phyloP scores from a whole-genome alignment of 1,140 invertebrate genomes.

The Drosophila simulans region DNA sequence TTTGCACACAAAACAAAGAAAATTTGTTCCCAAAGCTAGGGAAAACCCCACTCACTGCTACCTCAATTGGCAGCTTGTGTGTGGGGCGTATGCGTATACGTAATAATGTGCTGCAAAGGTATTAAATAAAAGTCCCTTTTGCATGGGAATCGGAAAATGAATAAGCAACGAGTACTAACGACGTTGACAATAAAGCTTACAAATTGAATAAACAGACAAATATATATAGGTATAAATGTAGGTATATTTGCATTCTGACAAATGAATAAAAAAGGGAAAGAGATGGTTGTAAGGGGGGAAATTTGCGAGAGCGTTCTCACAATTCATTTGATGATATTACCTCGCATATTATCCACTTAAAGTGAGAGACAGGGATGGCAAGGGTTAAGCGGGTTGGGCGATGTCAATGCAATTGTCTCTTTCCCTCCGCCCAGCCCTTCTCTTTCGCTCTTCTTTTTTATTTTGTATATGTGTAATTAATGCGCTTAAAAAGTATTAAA shows the following conservation, averaged over 20 bases:
- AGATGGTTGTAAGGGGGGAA: not conserved
- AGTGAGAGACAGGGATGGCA: slow-evolving; percentile 17
- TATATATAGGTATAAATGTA: not conserved
- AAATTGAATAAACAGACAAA: slow-evolving; percentile 57
- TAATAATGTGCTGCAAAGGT: slow-evolving; percentile 17
- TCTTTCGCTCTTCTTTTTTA: not conserved
- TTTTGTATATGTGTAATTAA: slow-evolving; percentile 40
- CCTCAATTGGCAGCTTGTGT: slow-evolving; percentile 9
- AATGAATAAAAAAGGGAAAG: not conserved
- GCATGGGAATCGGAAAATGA: slow-evolving; percentile 1
- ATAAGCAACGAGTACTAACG: slow-evolving; percentile 29
- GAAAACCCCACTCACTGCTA: not conserved
- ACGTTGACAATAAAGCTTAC: slow-evolving; percentile 56
- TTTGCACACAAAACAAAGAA: not conserved
- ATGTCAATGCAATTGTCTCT: slow-evolving; percentile 24
- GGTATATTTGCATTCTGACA: slow-evolving; percentile 31
- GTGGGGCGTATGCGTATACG: slow-evolving; percentile 20
- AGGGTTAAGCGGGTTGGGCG: not conserved
- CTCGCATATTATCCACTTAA: slow-evolving; percentile 44
- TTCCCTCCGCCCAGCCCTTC: not conserved
- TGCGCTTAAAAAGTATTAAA: slow-evolving; percentile 64
- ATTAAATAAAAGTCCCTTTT: slow-evolving; percentile 14
- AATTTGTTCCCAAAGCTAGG: not conserved
- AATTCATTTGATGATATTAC: slow-evolving; percentile 38
- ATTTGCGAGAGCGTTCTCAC: slow-evolving; percentile 29